Evolutionary conservation across 2,113 vertebrate species (phyloP).

Genomic region (Cololabis saira): DNA sequence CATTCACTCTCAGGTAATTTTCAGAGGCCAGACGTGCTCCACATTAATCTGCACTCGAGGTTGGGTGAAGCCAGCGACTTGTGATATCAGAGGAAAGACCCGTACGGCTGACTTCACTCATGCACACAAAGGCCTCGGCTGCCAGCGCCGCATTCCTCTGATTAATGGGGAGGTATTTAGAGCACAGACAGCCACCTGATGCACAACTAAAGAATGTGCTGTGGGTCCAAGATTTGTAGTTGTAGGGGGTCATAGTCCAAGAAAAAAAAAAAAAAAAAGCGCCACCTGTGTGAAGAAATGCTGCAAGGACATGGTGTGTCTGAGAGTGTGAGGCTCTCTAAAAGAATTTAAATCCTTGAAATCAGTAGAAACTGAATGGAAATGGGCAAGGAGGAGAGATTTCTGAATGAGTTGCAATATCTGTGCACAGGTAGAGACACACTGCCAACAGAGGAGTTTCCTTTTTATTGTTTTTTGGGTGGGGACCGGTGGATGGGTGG

Average conservation of each 20-base stretch:
- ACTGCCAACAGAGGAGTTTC: slow-evolving; percentile 28
- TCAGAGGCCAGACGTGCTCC: slow-evolving; percentile 36
- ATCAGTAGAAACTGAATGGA: no score
- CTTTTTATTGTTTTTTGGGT: slow-evolving; percentile 10
- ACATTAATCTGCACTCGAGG: slow-evolving; percentile 17
- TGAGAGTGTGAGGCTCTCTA: background rate
- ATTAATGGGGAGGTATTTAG: slow-evolving; percentile 56
- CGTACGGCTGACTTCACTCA: slow-evolving; percentile 9
- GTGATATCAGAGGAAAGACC: slow-evolving; percentile 24
- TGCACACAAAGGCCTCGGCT: slow-evolving; percentile 18
- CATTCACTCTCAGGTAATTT: slow-evolving; percentile 14
- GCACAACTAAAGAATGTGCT: slow-evolving; percentile 69
- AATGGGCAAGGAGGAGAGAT: slow-evolving; percentile 15
- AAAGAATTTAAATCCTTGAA: background rate
- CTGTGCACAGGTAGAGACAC: slow-evolving; percentile 66
- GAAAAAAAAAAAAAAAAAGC: background rate
- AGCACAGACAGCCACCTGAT: slow-evolving; percentile 46
- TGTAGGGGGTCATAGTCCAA: slow-evolving; percentile 50
- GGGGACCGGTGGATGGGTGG: slow-evolving; percentile 5
- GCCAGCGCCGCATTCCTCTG: slow-evolving; percentile 59
- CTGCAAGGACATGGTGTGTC: background rate
- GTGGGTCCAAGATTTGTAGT: slow-evolving; percentile 22
- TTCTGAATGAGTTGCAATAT: slow-evolving; percentile 65
- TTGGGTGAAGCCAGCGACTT: slow-evolving; percentile 25
- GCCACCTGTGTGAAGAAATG: slow-evolving; percentile 13